A percentile compares a stretch with the other conserved stretches of the same genome.
These are phyloP conservation scores for Ischnura elegans DNA, from an alignment of 2,888 invertebrate genomes.

Conservation along the genomic window DNA sequence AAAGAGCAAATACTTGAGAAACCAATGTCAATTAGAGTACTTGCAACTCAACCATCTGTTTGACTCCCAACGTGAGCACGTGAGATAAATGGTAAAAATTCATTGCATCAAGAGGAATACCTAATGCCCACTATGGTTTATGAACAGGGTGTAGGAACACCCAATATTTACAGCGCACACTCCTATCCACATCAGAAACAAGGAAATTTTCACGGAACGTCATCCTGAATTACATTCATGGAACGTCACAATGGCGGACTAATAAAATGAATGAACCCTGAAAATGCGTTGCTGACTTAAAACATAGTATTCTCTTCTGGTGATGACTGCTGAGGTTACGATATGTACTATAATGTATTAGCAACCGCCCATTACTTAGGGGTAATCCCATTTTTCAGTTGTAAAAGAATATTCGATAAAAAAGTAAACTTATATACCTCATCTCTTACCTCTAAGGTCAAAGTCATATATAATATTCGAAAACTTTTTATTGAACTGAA, in stretches of 20 bases:
- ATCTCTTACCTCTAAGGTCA: too few species aligned
- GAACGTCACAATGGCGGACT: not conserved
- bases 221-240: not conserved
- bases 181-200: not conserved
- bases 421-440: too few species aligned
- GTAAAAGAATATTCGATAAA: too few species aligned
- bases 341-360: not conserved
- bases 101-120: not conserved
- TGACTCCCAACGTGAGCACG: too few species aligned
- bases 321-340: not conserved
- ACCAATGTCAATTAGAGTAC: too few species aligned
- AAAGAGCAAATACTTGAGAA: too few species aligned
- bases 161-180: not conserved
- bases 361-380: not conserved
- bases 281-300: not conserved
- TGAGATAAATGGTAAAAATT: not conserved
- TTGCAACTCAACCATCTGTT: too few species aligned
- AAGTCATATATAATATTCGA: too few species aligned
- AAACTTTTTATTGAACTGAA: too few species aligned
- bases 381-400: too few species aligned
- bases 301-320: not conserved
- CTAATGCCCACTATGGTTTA: not conserved
- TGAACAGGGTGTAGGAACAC: not conserved
- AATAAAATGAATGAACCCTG: not conserved
- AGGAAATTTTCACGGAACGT: not conserved